A percentile compares a stretch with the other conserved stretches of the same genome.
phyloP scores from a whole-genome alignment of 2,888 invertebrate genomes.

The Catocala sponsa region DNA sequence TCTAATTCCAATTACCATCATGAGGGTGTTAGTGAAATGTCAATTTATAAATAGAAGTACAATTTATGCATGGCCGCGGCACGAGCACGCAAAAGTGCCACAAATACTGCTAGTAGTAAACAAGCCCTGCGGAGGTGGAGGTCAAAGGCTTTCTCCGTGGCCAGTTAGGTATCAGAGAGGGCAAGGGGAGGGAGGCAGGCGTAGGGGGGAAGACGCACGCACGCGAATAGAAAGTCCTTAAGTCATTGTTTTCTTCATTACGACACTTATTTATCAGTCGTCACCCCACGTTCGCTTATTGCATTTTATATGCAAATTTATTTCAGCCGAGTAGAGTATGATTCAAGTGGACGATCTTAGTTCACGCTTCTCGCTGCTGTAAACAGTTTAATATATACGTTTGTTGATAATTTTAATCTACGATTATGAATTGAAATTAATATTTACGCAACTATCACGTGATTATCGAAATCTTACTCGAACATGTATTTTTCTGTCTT shows the following conservation, averaged over 20 bases:
- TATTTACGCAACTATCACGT: neutral
- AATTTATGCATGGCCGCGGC: constrained; percentile 48
- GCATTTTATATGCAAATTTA: constrained; percentile 76
- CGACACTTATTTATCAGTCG: constrained; percentile 81
- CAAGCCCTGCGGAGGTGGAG: constrained; percentile 73
- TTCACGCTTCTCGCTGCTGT: constrained; percentile 11
- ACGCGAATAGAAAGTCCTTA: constrained; percentile 78
- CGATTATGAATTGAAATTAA: neutral
- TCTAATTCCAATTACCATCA: constrained; percentile 23
- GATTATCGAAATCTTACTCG: neutral
- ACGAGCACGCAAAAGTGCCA: constrained; percentile 65
- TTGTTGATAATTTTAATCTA: neutral
- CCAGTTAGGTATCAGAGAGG: constrained; percentile 62
- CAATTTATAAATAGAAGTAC: constrained; percentile 47
- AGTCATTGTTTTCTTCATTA: constrained; percentile 83
- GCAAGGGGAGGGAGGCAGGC: constrained; percentile 55
- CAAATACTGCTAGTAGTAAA: constrained; percentile 68
- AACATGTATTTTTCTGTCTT: neutral
- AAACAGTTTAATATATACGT: constrained; percentile 6
- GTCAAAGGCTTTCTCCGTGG: constrained; percentile 84
- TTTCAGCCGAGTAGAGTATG: constrained; percentile 22
- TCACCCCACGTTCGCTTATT: constrained; percentile 70
- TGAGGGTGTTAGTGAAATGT: constrained; percentile 26
- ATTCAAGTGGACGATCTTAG: constrained; percentile 18
- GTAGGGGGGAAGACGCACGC: constrained; percentile 63